These are phyloP conservation scores for Fratercula arctica DNA, from an alignment of 2,797 vertebrate genomes.

Conservation along the genomic window DNA sequence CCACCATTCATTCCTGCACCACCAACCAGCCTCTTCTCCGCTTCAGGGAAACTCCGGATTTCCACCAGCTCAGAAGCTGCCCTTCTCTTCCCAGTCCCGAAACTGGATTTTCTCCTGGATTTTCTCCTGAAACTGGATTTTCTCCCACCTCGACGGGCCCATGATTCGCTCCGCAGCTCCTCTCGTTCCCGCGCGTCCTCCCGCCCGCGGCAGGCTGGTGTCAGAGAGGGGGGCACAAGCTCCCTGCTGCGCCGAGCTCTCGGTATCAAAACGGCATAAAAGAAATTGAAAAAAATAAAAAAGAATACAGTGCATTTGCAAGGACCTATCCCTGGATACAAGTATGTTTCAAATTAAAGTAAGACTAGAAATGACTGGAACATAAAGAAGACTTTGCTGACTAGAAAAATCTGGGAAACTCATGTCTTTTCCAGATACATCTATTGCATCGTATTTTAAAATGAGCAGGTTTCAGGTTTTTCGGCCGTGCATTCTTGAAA, in stretches of 20 bases:
- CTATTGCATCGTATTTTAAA: not conserved
- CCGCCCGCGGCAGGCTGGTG: not conserved
- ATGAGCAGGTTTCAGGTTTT: not conserved
- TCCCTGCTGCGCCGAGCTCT: not conserved
- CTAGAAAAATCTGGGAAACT: constrained; percentile 20
- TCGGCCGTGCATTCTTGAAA: not conserved
- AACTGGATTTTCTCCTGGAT: not conserved
- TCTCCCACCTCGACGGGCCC: not conserved
- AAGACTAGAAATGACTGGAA: not conserved
- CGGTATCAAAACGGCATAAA: not conserved
- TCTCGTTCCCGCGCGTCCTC: not conserved
- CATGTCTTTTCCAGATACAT: not conserved
- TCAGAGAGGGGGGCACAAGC: not conserved
- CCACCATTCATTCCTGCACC: not conserved
- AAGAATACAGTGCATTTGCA: not conserved
- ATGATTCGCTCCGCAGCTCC: not conserved
- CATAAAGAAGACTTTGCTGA: not conserved
- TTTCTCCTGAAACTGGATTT: not conserved
- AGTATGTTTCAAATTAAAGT: constrained; percentile 35
- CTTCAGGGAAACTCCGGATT: not conserved
- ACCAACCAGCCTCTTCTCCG: not conserved
- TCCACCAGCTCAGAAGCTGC: not conserved
- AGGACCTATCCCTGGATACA: not conserved
- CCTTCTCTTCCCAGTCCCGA: not conserved
- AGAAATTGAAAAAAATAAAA: not conserved